phyloP scores from a whole-genome alignment of 2,888 invertebrate genomes.

The Drosophila kambysellisi region DNA sequence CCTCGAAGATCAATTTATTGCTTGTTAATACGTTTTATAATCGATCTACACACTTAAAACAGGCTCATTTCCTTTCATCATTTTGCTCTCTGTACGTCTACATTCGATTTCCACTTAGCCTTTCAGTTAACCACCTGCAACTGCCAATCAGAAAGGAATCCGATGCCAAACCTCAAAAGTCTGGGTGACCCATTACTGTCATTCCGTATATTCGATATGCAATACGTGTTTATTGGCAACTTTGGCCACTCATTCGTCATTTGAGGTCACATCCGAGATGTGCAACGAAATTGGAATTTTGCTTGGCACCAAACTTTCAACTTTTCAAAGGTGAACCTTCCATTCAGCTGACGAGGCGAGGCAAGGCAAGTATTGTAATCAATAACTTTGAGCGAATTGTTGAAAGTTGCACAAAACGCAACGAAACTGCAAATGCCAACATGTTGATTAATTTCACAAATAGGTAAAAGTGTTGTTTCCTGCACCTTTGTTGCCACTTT shows the following conservation, averaged over 20 bases:
- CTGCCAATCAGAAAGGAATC: conserved; percentile 29
- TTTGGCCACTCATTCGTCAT: conserved; percentile 57
- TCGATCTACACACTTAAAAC: neutral
- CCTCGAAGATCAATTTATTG: neutral
- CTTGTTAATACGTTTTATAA: neutral
- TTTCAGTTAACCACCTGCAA: neutral
- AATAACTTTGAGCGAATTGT: conserved; percentile 62
- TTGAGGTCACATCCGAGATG: conserved; percentile 58
- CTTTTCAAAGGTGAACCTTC: conserved; percentile 26
- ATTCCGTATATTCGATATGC: conserved; percentile 53
- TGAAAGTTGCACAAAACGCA: conserved; percentile 24
- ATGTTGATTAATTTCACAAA: conserved; percentile 63
- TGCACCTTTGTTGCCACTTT: conserved; percentile 18
- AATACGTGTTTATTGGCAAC: conserved; percentile 73
- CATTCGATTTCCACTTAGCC: neutral
- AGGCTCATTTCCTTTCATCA: neutral
- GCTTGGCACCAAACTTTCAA: conserved; percentile 8
- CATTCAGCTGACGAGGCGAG: conserved; percentile 15
- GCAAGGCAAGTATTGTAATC: conserved; percentile 48
- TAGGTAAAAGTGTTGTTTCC: neutral
- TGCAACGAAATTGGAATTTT: conserved; percentile 45
- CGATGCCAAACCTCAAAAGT: conserved; percentile 37
- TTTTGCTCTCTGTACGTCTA: too few species aligned
- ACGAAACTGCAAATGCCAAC: conserved; percentile 30
- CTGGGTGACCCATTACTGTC: conserved; percentile 56